phyloP scores from a whole-genome alignment of 2,888 invertebrate genomes.

The Coenonympha glycerion region DNA sequence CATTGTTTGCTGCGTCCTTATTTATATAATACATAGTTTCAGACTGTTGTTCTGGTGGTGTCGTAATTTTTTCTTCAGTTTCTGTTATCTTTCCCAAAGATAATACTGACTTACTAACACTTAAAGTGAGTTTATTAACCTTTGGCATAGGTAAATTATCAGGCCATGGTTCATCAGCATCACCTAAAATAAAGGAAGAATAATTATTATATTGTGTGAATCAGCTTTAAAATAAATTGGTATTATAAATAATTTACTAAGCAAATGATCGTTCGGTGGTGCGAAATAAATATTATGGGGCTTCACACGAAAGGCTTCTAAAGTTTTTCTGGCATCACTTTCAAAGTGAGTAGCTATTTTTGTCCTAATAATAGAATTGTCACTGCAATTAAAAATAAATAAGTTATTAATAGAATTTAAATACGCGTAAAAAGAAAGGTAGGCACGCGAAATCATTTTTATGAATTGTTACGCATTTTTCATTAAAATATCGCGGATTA shows the following conservation, averaged over 20 bases:
- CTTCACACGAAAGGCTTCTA: constrained; percentile 11
- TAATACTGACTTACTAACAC: constrained; percentile 50
- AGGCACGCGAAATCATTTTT: too few species aligned
- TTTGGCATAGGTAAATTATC: constrained; percentile 33
- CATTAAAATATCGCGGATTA: too few species aligned
- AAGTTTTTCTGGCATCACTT: neutral
- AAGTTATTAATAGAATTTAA: too few species aligned
- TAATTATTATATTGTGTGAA: neutral
- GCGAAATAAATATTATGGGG: constrained; percentile 34
- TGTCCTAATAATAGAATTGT: neutral
- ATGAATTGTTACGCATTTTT: too few species aligned
- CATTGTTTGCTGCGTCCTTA: neutral
- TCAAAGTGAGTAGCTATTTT: neutral
- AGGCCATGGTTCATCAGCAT: constrained; percentile 62
- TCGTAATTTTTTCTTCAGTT: constrained; percentile 38
- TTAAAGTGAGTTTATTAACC: constrained; percentile 46
- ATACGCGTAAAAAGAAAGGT: too few species aligned
- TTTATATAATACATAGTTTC: neutral
- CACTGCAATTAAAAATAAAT: neutral
- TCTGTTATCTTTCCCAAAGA: constrained; percentile 57
- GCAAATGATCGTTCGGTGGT: constrained; percentile 43
- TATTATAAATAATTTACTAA: constrained; percentile 43
- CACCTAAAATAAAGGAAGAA: constrained; percentile 34
- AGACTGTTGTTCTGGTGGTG: constrained; percentile 1
- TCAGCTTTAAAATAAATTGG: neutral